These are phyloP conservation scores for Micrastur ruficollis DNA, from an alignment of 2,797 vertebrate genomes.

Conservation along the genomic window DNA sequence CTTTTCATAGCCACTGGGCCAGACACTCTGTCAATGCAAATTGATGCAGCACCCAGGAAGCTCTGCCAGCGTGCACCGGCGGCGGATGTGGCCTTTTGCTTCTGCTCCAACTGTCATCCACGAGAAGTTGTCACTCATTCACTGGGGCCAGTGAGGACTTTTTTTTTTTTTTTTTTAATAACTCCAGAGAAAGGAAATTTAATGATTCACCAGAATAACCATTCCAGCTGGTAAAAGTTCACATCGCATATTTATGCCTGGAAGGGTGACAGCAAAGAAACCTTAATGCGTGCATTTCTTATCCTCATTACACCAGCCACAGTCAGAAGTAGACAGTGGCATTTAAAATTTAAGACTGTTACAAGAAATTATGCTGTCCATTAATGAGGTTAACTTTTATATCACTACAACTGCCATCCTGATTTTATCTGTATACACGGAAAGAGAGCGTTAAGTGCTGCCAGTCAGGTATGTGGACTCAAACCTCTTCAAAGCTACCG, in stretches of 20 bases:
- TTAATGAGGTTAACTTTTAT: not conserved
- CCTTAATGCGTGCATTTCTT: not conserved
- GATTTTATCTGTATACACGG: not conserved
- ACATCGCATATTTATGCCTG: not conserved
- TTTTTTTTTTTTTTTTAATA: not conserved
- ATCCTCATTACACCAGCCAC: not conserved
- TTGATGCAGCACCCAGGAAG: not conserved
- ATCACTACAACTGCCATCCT: no score
- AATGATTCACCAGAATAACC: not conserved
- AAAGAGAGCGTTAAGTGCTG: not conserved
- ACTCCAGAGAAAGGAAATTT: not conserved
- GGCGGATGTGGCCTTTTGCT: not conserved
- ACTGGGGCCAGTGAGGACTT: not conserved
- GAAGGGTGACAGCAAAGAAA: not conserved
- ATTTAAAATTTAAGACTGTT: not conserved
- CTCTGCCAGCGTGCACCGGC: not conserved
- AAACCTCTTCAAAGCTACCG: not conserved
- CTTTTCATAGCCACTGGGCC: not conserved
- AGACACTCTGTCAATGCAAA: not conserved
- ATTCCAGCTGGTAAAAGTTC: not conserved
- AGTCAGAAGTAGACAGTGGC: not conserved
- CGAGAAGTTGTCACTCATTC: not conserved
- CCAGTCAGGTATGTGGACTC: not conserved
- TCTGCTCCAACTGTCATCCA: not conserved
- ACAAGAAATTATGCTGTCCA: not conserved